phyloP scores from a whole-genome alignment of 2,113 vertebrate genomes.

The Clupea harengus region DNA sequence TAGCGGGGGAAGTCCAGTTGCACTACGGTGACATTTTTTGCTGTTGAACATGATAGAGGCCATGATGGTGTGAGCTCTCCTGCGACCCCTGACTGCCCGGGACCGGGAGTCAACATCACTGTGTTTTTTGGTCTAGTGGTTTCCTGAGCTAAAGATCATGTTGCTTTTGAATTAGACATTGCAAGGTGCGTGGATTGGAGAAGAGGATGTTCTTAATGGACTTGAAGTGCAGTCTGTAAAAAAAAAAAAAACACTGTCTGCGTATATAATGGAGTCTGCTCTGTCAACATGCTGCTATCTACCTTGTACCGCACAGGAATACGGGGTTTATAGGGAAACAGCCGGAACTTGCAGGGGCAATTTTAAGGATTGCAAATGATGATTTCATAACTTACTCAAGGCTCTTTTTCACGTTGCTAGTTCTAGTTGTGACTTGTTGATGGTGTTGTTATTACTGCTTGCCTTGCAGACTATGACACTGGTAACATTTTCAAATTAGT shows the following conservation, averaged over 20 bases:
- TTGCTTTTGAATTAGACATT: neutral
- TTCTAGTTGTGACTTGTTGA: neutral
- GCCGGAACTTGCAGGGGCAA: neutral
- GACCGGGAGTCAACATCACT: neutral
- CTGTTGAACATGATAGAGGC: too few species aligned
- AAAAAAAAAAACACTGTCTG: neutral
- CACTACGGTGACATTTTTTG: neutral
- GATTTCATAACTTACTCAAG: neutral
- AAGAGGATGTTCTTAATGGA: neutral
- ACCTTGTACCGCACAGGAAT: neutral
- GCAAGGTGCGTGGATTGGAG: slow-evolving; percentile 6
- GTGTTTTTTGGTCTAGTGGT: slow-evolving; percentile 1
- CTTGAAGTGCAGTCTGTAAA: neutral
- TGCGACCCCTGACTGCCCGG: neutral
- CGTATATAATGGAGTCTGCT: neutral
- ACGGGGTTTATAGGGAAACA: neutral
- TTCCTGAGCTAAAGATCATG: neutral
- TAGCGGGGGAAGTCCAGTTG: neutral
- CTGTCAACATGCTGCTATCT: neutral
- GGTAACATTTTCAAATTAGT: too few species aligned
- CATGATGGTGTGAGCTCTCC: neutral
- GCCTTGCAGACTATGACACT: neutral
- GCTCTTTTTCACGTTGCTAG: neutral
- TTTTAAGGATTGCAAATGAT: neutral
- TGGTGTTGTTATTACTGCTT: neutral